Conservation (phyloP, 2,113 vertebrate genomes). For the Lophochroa leadbeateri region DNA sequence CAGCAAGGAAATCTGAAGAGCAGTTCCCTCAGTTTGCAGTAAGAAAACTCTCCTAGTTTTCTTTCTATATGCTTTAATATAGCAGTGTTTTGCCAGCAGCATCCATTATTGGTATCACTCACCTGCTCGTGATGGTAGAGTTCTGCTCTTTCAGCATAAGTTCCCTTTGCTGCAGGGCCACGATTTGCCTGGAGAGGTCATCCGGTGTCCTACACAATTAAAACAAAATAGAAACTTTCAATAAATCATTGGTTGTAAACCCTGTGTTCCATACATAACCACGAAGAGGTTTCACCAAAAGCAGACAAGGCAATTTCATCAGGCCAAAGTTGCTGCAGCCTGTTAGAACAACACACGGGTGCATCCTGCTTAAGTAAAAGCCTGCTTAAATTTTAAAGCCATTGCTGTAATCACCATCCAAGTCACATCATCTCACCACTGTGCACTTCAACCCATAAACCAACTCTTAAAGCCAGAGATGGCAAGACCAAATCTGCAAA, state of each 20-base stretch:
- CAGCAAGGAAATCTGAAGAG: background rate
- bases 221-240: background rate
- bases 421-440: background rate
- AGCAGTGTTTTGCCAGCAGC: background rate
- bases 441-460: background rate
- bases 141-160: slow-evolving; percentile 90
- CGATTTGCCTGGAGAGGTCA: slow-evolving; percentile 90
- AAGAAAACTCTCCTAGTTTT: background rate
- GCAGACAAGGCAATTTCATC: background rate
- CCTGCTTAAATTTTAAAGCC: background rate
- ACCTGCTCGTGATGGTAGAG: slow-evolving; percentile 85
- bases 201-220: slow-evolving; percentile 85
- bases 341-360: background rate
- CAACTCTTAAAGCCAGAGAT: background rate
- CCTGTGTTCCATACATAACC: background rate
- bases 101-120: background rate
- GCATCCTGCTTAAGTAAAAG: background rate
- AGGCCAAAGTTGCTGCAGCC: background rate
- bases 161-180: slow-evolving; percentile 92
- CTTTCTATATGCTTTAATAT: background rate
- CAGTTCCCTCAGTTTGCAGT: background rate
- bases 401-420: background rate
- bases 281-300: background rate
- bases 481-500: background rate
- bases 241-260: background rate